These are phyloP conservation scores for Cynocephalus volans DNA, from an alignment of 2,113 vertebrate genomes.

Conservation along the genomic window DNA sequence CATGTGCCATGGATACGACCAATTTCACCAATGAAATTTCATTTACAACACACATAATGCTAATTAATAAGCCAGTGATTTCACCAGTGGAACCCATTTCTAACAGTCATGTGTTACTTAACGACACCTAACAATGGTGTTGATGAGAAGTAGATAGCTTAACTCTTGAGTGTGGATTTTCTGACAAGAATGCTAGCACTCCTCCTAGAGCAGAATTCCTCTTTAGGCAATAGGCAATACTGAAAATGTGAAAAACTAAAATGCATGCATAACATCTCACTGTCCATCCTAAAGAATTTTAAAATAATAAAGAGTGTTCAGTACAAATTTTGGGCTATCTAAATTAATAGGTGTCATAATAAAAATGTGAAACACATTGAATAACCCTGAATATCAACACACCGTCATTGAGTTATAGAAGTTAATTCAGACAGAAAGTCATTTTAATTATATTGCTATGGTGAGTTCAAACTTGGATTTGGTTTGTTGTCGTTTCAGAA, in stretches of 20 bases:
- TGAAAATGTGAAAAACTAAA: not conserved
- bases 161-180: not conserved
- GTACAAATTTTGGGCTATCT: constrained; percentile 1
- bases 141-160: not conserved
- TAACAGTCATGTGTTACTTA: not conserved
- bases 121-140: not conserved
- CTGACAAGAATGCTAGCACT: not conserved
- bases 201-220: not conserved
- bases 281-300: not conserved
- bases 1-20: not conserved
- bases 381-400: not conserved
- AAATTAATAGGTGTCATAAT: constrained; percentile 28
- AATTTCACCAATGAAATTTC: not conserved
- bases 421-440: not conserved
- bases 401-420: not conserved
- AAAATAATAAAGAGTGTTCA: not conserved
- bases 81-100: not conserved
- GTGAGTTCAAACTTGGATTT: not conserved
- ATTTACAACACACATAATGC: not conserved
- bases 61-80: not conserved
- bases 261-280: not conserved
- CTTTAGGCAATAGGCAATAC: not conserved
- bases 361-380: not conserved
- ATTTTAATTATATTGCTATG: constrained; percentile 29
- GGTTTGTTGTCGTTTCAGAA: constrained; percentile 16